Conservation (phyloP, 2,797 vertebrate species). For the Hybognathus amarus region DNA sequence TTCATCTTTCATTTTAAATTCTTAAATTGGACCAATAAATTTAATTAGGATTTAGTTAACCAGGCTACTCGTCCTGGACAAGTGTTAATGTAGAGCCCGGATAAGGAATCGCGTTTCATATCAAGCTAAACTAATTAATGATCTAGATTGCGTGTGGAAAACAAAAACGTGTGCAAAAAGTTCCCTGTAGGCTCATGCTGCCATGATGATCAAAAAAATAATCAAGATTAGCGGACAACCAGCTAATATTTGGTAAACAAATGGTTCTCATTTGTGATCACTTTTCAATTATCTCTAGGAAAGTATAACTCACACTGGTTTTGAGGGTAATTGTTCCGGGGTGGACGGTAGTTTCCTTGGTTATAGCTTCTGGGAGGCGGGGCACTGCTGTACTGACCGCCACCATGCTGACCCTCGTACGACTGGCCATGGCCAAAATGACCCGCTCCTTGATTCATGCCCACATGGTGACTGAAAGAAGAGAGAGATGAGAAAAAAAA, state of each 20-base stretch:
- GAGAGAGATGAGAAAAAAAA: background rate
- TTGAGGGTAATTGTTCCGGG: constrained; percentile 39
- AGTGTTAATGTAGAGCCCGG: too few species aligned
- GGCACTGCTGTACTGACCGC: constrained; percentile 80
- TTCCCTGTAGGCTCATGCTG: background rate
- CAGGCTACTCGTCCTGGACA: too few species aligned
- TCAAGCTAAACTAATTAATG: background rate
- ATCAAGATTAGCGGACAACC: too few species aligned
- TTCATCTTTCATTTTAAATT: too few species aligned
- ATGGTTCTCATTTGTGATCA: background rate
- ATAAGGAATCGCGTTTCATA: background rate
- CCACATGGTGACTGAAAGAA: constrained; percentile 83
- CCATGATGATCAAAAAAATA: background rate
- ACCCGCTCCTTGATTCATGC: constrained; percentile 78
- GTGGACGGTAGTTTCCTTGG: constrained; percentile 71
- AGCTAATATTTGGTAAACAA: background rate
- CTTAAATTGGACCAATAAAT: too few species aligned
- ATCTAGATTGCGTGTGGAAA: background rate
- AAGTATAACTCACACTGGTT: constrained; percentile 54
- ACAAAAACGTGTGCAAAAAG: background rate
- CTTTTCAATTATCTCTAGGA: background rate
- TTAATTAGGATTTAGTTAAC: too few species aligned
- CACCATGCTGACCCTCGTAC: constrained; percentile 70
- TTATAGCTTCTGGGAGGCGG: constrained; percentile 83
- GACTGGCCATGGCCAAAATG: constrained; percentile 79